A percentile compares a stretch with the other conserved stretches of the same genome.
Conservation (phyloP, 2,113 vertebrate genomes). For the Tragulus kanchil region DNA sequence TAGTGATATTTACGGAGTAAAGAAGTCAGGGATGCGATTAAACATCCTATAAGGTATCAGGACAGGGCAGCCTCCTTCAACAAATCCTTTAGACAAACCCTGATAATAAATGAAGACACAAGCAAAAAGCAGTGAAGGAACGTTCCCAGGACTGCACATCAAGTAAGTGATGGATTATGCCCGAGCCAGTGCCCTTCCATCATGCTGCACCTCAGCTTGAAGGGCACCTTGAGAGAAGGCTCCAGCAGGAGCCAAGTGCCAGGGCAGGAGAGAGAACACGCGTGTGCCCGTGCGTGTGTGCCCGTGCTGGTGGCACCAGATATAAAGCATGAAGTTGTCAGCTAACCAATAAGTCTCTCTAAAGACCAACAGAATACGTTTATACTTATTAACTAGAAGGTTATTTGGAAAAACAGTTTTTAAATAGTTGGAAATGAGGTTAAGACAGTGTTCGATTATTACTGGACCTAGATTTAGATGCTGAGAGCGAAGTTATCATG, state of each 20-base stretch:
- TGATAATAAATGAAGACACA: not conserved
- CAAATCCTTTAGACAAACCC: not conserved
- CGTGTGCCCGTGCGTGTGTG: not conserved
- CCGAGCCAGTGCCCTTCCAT: not conserved
- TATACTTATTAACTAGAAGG: not conserved
- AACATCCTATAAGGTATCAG: not conserved
- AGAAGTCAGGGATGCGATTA: not conserved
- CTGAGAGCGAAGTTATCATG: not conserved
- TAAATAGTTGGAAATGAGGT: not conserved
- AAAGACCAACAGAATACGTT: not conserved
- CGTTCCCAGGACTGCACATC: not conserved
- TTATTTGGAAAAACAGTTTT: slow-evolving; percentile 13
- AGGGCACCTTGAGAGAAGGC: not conserved
- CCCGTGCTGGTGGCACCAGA: not conserved
- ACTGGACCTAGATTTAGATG: not conserved
- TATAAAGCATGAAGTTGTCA: not conserved
- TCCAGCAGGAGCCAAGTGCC: not conserved
- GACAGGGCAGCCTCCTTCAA: not conserved
- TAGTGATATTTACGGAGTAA: not conserved
- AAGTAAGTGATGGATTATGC: not conserved
- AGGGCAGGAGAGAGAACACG: not conserved
- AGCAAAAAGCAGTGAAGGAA: slow-evolving; percentile 1
- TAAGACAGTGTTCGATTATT: not conserved
- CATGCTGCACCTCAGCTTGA: not conserved
- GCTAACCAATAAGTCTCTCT: not conserved